phyloP scores from a whole-genome alignment of 1,140 invertebrate species.

The Drosophila yakuba region DNA sequence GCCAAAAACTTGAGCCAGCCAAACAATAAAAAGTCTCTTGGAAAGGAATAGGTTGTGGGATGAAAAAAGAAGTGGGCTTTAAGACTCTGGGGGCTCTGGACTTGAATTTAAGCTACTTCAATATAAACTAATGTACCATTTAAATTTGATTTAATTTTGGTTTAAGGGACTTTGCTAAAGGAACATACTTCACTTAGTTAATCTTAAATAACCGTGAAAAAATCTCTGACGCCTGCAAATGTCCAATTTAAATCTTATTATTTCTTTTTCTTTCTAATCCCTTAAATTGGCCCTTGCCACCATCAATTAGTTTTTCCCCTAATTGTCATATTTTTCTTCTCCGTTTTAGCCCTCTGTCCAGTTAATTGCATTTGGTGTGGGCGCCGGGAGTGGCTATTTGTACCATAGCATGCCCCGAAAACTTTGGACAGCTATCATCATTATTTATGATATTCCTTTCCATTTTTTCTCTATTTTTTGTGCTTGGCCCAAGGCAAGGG shows the following conservation, averaged over 20 bases:
- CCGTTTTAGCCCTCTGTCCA: conserved; percentile 12
- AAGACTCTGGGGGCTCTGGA: too few relatives aligned
- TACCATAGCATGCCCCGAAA: conserved; percentile 24
- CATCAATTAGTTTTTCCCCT: conserved; percentile 57
- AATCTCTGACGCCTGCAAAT: neutral
- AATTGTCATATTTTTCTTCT: conserved; percentile 57
- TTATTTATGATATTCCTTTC: conserved; percentile 75
- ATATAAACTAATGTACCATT: too few relatives aligned
- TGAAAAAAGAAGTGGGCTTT: conserved; percentile 1
- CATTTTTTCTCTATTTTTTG: conserved; percentile 44
- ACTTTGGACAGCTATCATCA: conserved; percentile 78
- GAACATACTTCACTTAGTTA: neutral
- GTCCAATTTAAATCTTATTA: conserved; percentile 4
- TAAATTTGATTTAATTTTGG: too few relatives aligned
- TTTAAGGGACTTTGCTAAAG: neutral
- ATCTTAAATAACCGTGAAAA: neutral
- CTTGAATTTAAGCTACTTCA: too few relatives aligned
- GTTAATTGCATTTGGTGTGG: conserved; percentile 54
- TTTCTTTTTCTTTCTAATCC: conserved; percentile 15
- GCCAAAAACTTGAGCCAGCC: conserved; percentile 40
- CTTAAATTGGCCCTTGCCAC: conserved; percentile 25
- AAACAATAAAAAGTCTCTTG: conserved; percentile 11
- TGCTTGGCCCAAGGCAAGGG: conserved; percentile 48
- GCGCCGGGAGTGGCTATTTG: conserved; percentile 52
- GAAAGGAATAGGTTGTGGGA: neutral